These are phyloP conservation scores for Craterocephalus amniculus DNA, from an alignment of 2,797 vertebrate genomes.

Conservation along the genomic window DNA sequence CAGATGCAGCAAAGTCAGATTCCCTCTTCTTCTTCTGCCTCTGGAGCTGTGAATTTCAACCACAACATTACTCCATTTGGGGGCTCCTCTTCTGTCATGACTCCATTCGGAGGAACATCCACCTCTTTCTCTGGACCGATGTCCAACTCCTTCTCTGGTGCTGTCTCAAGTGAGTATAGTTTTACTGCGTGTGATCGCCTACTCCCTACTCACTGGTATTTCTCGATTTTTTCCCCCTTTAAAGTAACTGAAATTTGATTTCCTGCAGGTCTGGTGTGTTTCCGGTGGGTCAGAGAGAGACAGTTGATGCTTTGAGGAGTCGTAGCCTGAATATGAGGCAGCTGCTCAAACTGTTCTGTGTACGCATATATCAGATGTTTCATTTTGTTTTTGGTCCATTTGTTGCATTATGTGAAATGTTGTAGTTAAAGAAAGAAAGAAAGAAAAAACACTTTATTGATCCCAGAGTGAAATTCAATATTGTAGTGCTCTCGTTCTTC, in stretches of 20 bases:
- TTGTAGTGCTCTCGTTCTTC: too few relatives aligned
- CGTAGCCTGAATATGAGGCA: too few relatives aligned
- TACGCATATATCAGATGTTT: too few relatives aligned
- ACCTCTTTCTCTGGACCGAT: constrained; percentile 88
- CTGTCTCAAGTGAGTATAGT: constrained; percentile 86
- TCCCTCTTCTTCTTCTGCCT: constrained; percentile 81
- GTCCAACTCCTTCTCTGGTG: constrained; percentile 89
- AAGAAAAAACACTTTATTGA: too few relatives aligned
- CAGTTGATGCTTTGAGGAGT: too few relatives aligned
- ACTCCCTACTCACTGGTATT: background rate
- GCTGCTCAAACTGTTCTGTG: too few relatives aligned
- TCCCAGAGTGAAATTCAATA: too few relatives aligned
- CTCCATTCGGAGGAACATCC: constrained; percentile 92
- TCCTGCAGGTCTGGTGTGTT: background rate
- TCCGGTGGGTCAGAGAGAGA: too few relatives aligned
- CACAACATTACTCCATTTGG: constrained; percentile 92
- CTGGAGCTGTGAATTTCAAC: constrained; percentile 86
- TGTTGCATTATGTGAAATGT: background rate
- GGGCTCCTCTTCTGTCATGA: constrained; percentile 88
- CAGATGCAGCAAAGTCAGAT: constrained; percentile 85
- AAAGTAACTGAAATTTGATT: constrained; percentile 1
- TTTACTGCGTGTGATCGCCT: background rate
- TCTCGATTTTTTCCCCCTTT: background rate
- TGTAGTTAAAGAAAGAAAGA: too few relatives aligned
- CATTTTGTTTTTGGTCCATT: too few relatives aligned